phyloP scores from a whole-genome alignment of 1,140 invertebrate species.

The Drosophila mayri region DNA sequence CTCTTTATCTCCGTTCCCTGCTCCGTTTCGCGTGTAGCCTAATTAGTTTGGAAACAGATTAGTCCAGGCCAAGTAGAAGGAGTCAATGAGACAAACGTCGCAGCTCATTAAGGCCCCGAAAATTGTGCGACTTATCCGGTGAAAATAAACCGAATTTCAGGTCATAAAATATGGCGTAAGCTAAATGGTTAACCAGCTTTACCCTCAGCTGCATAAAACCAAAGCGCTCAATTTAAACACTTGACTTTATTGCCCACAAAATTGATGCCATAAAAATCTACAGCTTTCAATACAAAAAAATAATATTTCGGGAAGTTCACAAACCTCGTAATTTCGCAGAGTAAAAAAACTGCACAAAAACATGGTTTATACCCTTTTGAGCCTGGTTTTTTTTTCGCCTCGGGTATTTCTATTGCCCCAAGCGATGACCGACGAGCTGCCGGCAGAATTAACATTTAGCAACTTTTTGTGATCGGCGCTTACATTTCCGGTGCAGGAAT shows the following conservation, averaged over 20 bases:
- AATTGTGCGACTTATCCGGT: constrained; percentile 16
- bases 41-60: constrained; percentile 76
- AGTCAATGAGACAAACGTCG: constrained; percentile 55
- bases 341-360: constrained; percentile 37
- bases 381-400: constrained; percentile 37
- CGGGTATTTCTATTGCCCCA: constrained; percentile 53
- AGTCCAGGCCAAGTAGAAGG: constrained; percentile 50
- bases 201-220: constrained; percentile 44
- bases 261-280: constrained; percentile 46
- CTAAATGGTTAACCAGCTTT: constrained; percentile 61
- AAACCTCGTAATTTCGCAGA: constrained; percentile 59
- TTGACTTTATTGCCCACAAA: constrained; percentile 67
- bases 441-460: constrained; percentile 74
- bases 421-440: constrained; percentile 24
- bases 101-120: constrained; percentile 44
- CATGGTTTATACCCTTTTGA: constrained; percentile 38
- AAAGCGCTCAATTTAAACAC: constrained; percentile 54
- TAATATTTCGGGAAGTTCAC: constrained; percentile 22
- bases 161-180: constrained; percentile 51
- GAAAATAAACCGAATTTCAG: constrained; percentile 9
- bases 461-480: constrained; percentile 62
- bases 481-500: constrained; percentile 76
- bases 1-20: constrained; percentile 39
- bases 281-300: constrained; percentile 20
- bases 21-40: constrained; percentile 64